phyloP scores from a whole-genome alignment of 2,113 vertebrate species.

The Epinephelus moara region DNA sequence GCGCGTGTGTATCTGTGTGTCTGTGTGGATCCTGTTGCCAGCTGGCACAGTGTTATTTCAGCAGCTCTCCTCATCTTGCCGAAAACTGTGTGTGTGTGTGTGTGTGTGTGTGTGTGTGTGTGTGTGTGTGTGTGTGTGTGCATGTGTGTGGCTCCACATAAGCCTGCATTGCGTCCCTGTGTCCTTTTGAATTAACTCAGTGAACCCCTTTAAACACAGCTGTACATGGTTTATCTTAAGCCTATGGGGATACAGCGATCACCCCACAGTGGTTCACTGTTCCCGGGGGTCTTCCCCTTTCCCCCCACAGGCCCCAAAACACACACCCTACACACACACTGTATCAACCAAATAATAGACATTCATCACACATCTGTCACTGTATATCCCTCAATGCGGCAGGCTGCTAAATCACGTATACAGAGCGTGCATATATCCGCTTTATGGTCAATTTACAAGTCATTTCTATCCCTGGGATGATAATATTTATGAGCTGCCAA shows the following conservation, averaged over 20 bases:
- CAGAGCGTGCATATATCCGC: constrained; percentile 54
- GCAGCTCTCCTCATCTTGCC: constrained; percentile 59
- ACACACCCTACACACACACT: constrained; percentile 44
- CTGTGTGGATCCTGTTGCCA: constrained; percentile 65
- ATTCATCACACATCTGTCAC: constrained; percentile 76
- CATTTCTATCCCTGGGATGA: constrained; percentile 68
- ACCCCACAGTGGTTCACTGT: constrained; percentile 57
- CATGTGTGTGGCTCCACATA: constrained; percentile 28
- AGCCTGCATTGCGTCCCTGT: constrained; percentile 39
- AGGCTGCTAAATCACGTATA: constrained; percentile 69
- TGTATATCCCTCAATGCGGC: constrained; percentile 61
- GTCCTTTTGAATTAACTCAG: constrained; percentile 72
- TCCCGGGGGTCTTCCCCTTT: constrained; percentile 70
- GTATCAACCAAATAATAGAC: constrained; percentile 67
- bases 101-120: constrained; percentile 20
- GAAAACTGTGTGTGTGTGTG: constrained; percentile 10
- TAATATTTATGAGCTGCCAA: constrained; percentile 80
- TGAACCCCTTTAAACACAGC: constrained; percentile 77
- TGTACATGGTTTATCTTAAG: constrained; percentile 74
- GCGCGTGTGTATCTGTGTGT: constrained; percentile 40
- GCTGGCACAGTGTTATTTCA: constrained; percentile 74
- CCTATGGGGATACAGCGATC: constrained; percentile 65
- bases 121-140: neutral
- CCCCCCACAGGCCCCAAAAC: constrained; percentile 18
- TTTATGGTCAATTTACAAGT: constrained; percentile 77